These are phyloP conservation scores for Lathronympha strigana DNA, from an alignment of 2,888 invertebrate species.

Conservation along the genomic window DNA sequence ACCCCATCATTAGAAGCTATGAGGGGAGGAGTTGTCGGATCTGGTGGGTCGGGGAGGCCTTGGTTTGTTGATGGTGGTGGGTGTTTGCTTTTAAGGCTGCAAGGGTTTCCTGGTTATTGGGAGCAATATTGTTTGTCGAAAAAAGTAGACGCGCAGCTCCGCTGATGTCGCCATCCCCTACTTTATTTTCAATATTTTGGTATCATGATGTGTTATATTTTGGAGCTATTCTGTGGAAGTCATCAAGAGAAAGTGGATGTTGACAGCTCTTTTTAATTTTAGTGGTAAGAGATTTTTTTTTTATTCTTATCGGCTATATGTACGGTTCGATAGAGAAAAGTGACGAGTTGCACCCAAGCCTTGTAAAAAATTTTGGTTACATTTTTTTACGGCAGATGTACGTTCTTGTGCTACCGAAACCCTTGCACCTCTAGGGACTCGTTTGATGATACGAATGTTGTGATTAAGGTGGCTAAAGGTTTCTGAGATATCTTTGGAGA, in stretches of 20 bases:
- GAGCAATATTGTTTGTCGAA: neutral
- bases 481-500: no score
- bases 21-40: neutral
- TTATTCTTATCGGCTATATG: neutral
- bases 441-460: no score
- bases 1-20: neutral
- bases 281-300: neutral
- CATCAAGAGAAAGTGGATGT: neutral
- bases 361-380: neutral
- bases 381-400: no score
- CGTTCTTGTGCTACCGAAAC: no score
- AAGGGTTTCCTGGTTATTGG: neutral
- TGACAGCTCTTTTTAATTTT: neutral
- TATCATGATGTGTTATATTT: no score
- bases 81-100: neutral
- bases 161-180: neutral
- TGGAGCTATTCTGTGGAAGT: no score
- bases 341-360: neutral
- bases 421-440: no score
- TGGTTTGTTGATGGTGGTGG: neutral
- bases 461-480: no score
- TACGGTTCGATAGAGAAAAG: no score
- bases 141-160: conserved; percentile 5
- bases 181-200: neutral
- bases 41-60: neutral